Percentiles rank a stretch among this genome's conserved stretches.
Conservation (phyloP, 2,888 invertebrate genomes). For the Synergus japonicus region DNA sequence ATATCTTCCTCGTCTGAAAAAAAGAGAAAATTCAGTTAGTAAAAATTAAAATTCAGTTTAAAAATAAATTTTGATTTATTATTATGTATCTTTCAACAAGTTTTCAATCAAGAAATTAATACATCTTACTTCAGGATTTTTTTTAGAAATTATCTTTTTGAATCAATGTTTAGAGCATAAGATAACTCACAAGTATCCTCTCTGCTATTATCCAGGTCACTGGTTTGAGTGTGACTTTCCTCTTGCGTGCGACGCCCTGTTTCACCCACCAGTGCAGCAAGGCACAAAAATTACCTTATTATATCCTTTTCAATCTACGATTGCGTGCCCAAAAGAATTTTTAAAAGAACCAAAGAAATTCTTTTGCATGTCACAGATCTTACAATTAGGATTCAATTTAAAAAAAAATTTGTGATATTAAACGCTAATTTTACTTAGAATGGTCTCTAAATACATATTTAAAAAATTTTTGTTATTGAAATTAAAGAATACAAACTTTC, state of each 20-base stretch:
- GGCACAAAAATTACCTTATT: slow-evolving; percentile 69
- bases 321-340: slow-evolving; percentile 10
- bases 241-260: slow-evolving; percentile 71
- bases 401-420: background rate
- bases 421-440: background rate
- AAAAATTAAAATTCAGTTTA: background rate
- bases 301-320: slow-evolving; percentile 51
- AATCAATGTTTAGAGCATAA: background rate
- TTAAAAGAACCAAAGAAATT: background rate
- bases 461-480: too few species aligned
- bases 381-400: background rate
- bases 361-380: background rate
- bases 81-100: too few species aligned
- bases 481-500: too few species aligned
- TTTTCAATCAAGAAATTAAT: too few species aligned
- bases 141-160: background rate
- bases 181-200: slow-evolving; percentile 69
- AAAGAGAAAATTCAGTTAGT: slow-evolving; percentile 46
- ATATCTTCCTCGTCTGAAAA: slow-evolving; percentile 78
- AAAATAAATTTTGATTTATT: slow-evolving; percentile 8
- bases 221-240: slow-evolving; percentile 71
- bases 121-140: too few species aligned
- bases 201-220: slow-evolving; percentile 71
- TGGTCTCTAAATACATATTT: too few species aligned
- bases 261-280: slow-evolving; percentile 70